Base-by-base conservation (phyloP, 2,888 invertebrate species). In the Caenorhabditis becei region DNA sequence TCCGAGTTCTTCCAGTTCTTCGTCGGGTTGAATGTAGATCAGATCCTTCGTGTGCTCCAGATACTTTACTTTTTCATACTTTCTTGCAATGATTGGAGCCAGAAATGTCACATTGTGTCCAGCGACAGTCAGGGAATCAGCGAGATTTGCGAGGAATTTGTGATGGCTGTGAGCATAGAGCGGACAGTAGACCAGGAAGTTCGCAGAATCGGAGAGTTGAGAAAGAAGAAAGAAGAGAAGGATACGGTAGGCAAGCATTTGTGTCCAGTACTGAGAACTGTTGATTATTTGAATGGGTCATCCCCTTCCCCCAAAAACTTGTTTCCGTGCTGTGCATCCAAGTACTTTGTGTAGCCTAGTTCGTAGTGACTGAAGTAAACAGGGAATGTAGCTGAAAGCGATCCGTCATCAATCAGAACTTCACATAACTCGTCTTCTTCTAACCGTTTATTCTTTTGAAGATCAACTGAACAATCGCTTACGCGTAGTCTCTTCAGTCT, bases 151-250 rank as follows among this genome's bases (percentile, higher is more conserved):
- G 10, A 62, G 37, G 37, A 70, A 77, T n/a, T 63, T 70, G 44
- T 70, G 58, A 70, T 77, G 77, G 44, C 77, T 77, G 63, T 70
- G 70, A n/a, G 63, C 77, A 49, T 63, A 70, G 4, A 77, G 58
- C 4, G 72, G 72, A 16, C 72, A 59, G 41, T 37, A 59, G 1
- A 59, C 59, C 1, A 59, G 41, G 18, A 59, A 59, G 59, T 59
- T 59, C 4, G 53, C 53, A 7, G 53, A 23, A 8, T 53, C 5
- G 14, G 53, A 53, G 18, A 49, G 49, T 7, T 5, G 49, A 49
- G 23, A 49, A 49, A 14, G 47, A 47, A 28, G 24, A 51, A n/a
- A 53, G 23, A 37, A 5, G 41, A 41, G 18, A 49, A 3, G 16
- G 14, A 35, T 35, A n/a, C n/a, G n/a, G n/a, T n/a, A n/a, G n/a